These are phyloP conservation scores for Drosophila mimetica DNA, from an alignment of 2,888 invertebrate species.

Conservation along the genomic window DNA sequence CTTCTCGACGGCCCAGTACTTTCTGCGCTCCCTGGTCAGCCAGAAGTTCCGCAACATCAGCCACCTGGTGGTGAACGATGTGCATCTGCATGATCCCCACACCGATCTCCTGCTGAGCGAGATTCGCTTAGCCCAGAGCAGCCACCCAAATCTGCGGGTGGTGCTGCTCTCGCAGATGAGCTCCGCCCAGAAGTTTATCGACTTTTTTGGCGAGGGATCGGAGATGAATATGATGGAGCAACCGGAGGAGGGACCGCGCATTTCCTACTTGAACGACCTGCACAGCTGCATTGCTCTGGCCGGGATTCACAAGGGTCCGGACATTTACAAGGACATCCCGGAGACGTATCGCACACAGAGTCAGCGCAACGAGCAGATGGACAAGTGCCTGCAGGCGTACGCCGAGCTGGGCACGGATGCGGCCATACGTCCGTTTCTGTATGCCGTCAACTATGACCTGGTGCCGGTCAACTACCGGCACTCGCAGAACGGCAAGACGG, in stretches of 20 bases:
- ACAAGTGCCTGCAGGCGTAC: constrained; percentile 60
- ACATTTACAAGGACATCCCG: constrained; percentile 40
- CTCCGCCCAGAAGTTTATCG: constrained; percentile 11
- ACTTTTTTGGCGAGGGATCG: constrained; percentile 56
- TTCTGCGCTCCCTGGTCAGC: constrained; percentile 48
- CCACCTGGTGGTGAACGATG: constrained; percentile 62
- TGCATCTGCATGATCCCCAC: constrained; percentile 57
- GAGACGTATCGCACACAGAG: constrained; percentile 41
- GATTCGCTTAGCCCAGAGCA: constrained; percentile 36
- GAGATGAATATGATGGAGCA: constrained; percentile 12
- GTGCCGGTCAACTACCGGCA: constrained; percentile 64
- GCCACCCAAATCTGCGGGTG: constrained; percentile 43
- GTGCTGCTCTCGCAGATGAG: constrained; percentile 52
- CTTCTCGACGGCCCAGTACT: constrained; percentile 55
- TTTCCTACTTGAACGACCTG: constrained; percentile 61
- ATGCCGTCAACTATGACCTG: constrained; percentile 57
- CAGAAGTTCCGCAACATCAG: constrained; percentile 41
- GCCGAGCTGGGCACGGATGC: constrained; percentile 56
- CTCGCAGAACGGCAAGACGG: constrained; percentile 61
- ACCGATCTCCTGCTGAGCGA: constrained; percentile 60
- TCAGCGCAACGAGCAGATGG: constrained; percentile 49
- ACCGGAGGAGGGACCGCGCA: neutral
- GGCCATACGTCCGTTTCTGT: constrained; percentile 54
- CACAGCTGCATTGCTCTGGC: constrained; percentile 33
- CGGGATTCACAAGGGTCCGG: constrained; percentile 32